phyloP scores from a whole-genome alignment of 2,797 vertebrate species.

The Chelon auratus region DNA sequence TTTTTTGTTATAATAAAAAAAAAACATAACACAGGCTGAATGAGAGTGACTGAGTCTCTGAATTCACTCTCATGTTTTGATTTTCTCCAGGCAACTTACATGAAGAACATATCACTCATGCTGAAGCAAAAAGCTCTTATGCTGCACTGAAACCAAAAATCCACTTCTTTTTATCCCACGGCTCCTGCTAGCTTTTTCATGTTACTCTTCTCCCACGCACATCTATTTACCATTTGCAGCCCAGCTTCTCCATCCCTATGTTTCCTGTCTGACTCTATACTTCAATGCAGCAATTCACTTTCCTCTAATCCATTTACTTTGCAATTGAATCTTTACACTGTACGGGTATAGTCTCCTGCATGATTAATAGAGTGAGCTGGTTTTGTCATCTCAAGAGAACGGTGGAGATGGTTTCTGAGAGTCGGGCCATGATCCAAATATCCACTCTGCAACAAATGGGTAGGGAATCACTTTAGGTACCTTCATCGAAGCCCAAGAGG shows the following conservation, averaged over 20 bases:
- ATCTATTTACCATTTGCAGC: conserved; percentile 36
- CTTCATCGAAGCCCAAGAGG: conserved; percentile 60
- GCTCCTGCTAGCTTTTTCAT: neutral
- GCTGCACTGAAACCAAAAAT: neutral
- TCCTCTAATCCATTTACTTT: conserved; percentile 81
- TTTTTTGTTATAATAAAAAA: too few species aligned
- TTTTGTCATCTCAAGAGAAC: conserved; percentile 75
- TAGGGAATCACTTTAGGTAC: conserved; percentile 71
- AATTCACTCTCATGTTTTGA: neutral
- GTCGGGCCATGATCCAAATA: conserved; percentile 65
- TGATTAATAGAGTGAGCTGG: conserved; percentile 81
- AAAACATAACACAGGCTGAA: neutral
- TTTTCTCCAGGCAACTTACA: neutral
- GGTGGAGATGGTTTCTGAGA: conserved; percentile 67
- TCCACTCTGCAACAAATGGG: conserved; percentile 71
- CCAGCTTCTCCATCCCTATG: conserved; percentile 18
- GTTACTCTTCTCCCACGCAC: neutral
- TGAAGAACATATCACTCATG: neutral
- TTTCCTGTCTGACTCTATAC: conserved; percentile 59
- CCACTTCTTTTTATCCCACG: neutral
- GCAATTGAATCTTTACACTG: conserved; percentile 78
- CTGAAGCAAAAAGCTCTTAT: conserved; percentile 14
- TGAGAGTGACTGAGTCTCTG: neutral
- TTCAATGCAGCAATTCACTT: conserved; percentile 73
- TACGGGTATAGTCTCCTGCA: conserved; percentile 69